These are phyloP conservation scores for Eledona agricola DNA, from an alignment of 2,888 invertebrate genomes.

Conservation along the genomic window DNA sequence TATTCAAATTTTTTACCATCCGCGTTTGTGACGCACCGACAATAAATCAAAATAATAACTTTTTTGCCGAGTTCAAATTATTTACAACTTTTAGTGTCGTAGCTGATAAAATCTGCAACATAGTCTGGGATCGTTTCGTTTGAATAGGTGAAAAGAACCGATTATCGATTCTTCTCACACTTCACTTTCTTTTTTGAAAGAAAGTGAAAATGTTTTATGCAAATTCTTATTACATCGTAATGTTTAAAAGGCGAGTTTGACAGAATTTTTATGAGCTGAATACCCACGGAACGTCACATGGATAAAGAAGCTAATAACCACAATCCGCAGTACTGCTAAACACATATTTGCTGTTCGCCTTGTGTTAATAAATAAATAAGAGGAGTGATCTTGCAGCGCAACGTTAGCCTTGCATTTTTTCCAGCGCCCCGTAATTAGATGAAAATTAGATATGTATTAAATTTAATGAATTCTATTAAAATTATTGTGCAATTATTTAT, in stretches of 20 bases:
- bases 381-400: conserved; percentile 30
- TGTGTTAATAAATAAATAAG: conserved; percentile 40
- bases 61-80: no score
- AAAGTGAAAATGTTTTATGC: conserved; percentile 39
- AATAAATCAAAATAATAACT: no score
- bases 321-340: conserved; percentile 23
- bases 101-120: no score
- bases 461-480: no score
- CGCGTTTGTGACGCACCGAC: no score
- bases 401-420: conserved; percentile 30
- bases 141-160: conserved; percentile 9
- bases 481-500: conserved; percentile 25
- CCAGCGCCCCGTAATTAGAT: conserved; percentile 25
- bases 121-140: conserved; percentile 4
- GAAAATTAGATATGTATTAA: conserved; percentile 11
- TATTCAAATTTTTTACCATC: no score
- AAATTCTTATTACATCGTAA: conserved; percentile 21
- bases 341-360: conserved; percentile 40
- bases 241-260: no score
- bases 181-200: conserved; percentile 38
- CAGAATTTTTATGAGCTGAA: no score
- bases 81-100: no score
- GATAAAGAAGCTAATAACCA: conserved; percentile 22
- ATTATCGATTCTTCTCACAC: conserved; percentile 32
- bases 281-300: no score